phyloP scores from a whole-genome alignment of 2,113 vertebrate species.

The Papio anubis region DNA sequence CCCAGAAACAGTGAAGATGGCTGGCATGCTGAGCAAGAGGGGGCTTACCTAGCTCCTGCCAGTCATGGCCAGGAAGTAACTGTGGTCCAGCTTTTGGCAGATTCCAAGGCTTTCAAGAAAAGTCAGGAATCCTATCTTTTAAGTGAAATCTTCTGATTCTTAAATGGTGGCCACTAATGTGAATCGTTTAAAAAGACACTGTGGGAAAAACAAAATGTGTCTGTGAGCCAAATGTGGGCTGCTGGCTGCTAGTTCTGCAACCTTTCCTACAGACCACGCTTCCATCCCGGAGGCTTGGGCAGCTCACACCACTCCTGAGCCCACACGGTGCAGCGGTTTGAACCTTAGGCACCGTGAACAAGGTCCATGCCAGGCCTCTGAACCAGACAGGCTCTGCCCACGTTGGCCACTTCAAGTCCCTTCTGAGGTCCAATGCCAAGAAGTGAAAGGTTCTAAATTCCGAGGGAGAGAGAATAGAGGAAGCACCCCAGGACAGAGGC shows the following conservation, averaged over 20 bases:
- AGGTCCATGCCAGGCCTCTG: not conserved
- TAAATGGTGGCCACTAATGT: slow-evolving; percentile 25
- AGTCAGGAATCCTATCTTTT: slow-evolving; percentile 31
- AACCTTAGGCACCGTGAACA: not conserved
- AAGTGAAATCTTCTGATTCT: not conserved
- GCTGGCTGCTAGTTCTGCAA: not conserved
- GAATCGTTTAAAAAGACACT: not conserved
- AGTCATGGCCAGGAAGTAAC: rapidly evolving
- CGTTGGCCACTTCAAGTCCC: not conserved
- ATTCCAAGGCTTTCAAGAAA: not conserved
- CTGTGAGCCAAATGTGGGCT: not conserved
- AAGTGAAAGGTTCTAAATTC: not conserved
- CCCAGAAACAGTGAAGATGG: not conserved
- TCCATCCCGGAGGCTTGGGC: not conserved
- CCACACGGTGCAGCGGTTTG: rapidly evolving
- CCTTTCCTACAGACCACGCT: not conserved
- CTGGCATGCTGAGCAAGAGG: rapidly evolving
- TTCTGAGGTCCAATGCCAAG: not conserved
- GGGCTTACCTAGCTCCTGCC: rapidly evolving
- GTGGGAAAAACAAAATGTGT: slow-evolving; percentile 43
- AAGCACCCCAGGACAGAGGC: too few species aligned
- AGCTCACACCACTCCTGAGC: rapidly evolving
- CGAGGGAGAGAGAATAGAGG: not conserved
- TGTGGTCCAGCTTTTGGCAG: not conserved
- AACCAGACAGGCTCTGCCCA: not conserved